Percentiles rank a stretch among this genome's conserved stretches.
phyloP scores from a whole-genome alignment of 2,797 vertebrate species.

The Pelodytes ibericus region DNA sequence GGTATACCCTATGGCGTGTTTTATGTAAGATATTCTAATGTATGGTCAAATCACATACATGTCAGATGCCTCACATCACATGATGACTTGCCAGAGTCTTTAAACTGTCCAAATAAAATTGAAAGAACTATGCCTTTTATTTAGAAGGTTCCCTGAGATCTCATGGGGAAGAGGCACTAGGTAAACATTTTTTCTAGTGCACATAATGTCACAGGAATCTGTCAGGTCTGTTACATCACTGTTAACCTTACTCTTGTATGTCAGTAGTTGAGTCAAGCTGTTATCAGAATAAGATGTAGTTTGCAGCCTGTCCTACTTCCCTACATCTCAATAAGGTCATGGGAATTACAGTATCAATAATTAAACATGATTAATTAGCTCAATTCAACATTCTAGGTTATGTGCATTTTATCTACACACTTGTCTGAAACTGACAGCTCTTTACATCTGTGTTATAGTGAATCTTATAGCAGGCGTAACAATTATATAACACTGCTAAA shows the following conservation, averaged over 20 bases:
- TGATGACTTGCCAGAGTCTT: too few species aligned
- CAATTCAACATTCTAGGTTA: constrained; percentile 12
- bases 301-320: constrained; percentile 43
- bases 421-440: neutral
- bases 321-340: constrained; percentile 48
- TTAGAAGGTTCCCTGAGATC: constrained; percentile 22
- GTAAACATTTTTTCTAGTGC: constrained; percentile 41
- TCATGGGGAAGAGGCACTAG: constrained; percentile 34
- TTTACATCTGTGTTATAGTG: too few species aligned
- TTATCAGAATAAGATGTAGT: constrained; percentile 32
- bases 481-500: too few species aligned
- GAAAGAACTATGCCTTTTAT: neutral
- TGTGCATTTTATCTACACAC: constrained; percentile 1
- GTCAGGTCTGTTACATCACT: constrained; percentile 51
- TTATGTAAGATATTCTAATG: too few species aligned
- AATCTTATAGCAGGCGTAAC: too few species aligned
- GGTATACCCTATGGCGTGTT: too few species aligned
- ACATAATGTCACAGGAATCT: constrained; percentile 40
- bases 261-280: constrained; percentile 46
- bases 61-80: too few species aligned
- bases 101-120: constrained; percentile 15
- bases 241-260: constrained; percentile 45
- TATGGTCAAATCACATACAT: too few species aligned
- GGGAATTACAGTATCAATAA: constrained; percentile 28
- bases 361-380: constrained; percentile 41